These are phyloP conservation scores for Phengaris arion DNA, from an alignment of 2,888 invertebrate species.

Conservation along the genomic window DNA sequence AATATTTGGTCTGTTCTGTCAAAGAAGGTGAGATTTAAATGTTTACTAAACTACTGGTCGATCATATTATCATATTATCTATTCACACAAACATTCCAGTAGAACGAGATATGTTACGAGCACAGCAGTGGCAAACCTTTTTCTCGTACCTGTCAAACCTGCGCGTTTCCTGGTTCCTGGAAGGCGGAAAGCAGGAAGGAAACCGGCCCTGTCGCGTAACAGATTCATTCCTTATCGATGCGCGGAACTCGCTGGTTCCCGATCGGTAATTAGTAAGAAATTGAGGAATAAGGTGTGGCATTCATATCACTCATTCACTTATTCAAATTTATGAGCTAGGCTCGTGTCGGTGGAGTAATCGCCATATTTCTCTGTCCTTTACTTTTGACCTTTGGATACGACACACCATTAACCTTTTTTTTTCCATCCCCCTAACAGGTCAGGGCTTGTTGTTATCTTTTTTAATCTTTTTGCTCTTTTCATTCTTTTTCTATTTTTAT, in stretches of 20 bases:
- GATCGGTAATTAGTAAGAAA: not conserved
- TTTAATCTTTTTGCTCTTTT: no score
- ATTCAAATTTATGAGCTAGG: no score
- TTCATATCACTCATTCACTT: not conserved
- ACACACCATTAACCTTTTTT: no score
- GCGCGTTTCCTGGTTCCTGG: constrained; percentile 30
- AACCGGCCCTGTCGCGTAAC: constrained; percentile 33
- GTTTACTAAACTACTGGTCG: no score
- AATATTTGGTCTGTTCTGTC: no score
- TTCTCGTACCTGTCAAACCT: constrained; percentile 32
- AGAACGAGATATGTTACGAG: constrained; percentile 27
- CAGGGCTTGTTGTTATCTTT: no score
- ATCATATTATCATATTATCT: not conserved
- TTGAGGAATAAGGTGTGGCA: not conserved
- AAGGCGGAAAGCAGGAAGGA: constrained; percentile 33
- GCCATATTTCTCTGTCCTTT: no score
- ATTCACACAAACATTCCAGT: not conserved
- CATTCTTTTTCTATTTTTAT: no score
- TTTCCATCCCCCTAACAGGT: no score
- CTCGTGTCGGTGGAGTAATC: no score
- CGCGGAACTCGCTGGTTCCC: not conserved
- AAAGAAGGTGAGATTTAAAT: no score
- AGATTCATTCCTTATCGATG: constrained; percentile 25
- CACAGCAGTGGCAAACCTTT: constrained; percentile 36
- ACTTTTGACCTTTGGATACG: no score